Conservation (phyloP, 2,113 vertebrate genomes). For the Atractosteus spatula region DNA sequence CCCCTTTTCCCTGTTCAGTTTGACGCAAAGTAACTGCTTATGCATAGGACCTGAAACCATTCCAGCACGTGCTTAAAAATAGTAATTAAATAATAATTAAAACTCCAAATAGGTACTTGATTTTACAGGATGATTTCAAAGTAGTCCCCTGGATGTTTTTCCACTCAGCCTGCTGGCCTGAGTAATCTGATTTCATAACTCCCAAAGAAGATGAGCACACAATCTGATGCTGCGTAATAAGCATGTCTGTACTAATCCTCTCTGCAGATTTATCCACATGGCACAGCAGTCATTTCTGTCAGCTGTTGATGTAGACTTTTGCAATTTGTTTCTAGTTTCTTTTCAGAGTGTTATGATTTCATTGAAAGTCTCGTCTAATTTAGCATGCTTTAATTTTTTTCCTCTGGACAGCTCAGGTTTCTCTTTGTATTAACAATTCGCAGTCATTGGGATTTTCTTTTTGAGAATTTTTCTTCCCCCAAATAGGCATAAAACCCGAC, state of each 20-base stretch:
- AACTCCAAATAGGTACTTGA: neutral
- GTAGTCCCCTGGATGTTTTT: slow-evolving; percentile 37
- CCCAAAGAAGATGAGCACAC: slow-evolving; percentile 49
- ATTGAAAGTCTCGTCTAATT: no score
- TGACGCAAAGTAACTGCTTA: no score
- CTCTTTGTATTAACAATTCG: no score
- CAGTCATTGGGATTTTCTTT: no score
- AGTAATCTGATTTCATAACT: slow-evolving; percentile 64
- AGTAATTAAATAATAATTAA: neutral
- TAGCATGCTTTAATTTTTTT: no score
- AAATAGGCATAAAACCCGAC: no score
- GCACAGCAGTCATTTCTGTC: slow-evolving; percentile 2
- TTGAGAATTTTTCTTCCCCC: no score
- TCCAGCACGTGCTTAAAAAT: neutral
- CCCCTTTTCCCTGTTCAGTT: no score
- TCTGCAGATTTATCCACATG: slow-evolving; percentile 45
- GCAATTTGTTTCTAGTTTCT: no score
- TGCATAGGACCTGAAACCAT: no score
- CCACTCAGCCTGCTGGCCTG: slow-evolving; percentile 36
- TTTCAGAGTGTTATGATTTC: no score
- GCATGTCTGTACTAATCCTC: slow-evolving; percentile 44
- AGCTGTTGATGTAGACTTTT: neutral
- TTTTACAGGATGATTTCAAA: neutral
- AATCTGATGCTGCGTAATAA: slow-evolving; percentile 54
- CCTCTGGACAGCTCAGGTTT: no score